These are phyloP conservation scores for Phlogophora meticulosa DNA, from an alignment of 2,888 invertebrate species.

Conservation along the genomic window DNA sequence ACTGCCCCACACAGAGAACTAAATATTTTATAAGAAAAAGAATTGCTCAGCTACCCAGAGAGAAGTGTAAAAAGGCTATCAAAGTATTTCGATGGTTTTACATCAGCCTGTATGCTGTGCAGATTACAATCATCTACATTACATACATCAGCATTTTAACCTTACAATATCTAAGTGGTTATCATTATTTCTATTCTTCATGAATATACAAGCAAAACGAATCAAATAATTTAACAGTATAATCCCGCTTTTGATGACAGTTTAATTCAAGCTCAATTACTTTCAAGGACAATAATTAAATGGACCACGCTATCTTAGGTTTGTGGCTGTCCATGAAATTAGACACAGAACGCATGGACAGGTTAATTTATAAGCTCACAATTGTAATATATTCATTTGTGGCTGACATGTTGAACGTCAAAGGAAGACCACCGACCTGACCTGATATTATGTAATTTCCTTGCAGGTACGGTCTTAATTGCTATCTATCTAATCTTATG, in stretches of 20 bases:
- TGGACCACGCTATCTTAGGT: neutral
- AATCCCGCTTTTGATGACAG: neutral
- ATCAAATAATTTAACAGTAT: too few relatives aligned
- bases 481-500: conserved; percentile 45
- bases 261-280: neutral
- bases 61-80: too few relatives aligned
- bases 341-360: conserved; percentile 19
- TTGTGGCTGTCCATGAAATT: conserved; percentile 2
- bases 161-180: too few relatives aligned
- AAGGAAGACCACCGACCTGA: conserved; percentile 30
- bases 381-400: conserved; percentile 33
- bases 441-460: conserved; percentile 55
- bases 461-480: conserved; percentile 42
- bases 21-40: too few relatives aligned
- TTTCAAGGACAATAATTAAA: neutral
- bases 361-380: conserved; percentile 31
- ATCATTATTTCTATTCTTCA: too few relatives aligned
- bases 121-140: too few relatives aligned
- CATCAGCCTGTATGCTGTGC: too few relatives aligned
- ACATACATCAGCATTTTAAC: too few relatives aligned
- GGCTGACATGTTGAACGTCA: conserved; percentile 31
- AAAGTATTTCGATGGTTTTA: too few relatives aligned
- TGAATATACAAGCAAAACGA: too few relatives aligned
- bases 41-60: too few relatives aligned
- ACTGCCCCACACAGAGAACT: neutral